A percentile compares a stretch with the other conserved stretches of the same genome.
Conservation (phyloP, 2,888 invertebrate genomes). For the Neuroscelio doddi region DNA sequence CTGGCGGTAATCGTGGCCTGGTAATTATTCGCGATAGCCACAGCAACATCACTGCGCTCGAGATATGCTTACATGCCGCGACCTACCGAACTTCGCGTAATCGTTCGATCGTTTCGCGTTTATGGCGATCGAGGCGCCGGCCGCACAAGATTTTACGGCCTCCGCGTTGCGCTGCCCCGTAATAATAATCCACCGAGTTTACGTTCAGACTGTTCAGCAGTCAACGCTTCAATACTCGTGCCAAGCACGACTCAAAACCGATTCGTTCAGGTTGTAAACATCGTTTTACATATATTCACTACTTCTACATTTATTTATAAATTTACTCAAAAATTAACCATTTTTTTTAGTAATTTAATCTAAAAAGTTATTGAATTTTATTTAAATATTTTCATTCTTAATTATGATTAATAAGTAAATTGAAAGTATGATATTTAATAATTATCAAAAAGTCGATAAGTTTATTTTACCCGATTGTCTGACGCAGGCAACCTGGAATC, state of each 20-base stretch:
- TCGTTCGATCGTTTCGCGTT: constrained; percentile 39
- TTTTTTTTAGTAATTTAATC: too few species aligned
- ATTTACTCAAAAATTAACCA: too few species aligned
- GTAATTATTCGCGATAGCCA: constrained; percentile 42
- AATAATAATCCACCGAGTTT: constrained; percentile 16
- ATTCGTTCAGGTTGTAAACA: too few species aligned
- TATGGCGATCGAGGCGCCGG: constrained; percentile 41
- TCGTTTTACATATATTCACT: too few species aligned
- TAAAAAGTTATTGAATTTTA: too few species aligned
- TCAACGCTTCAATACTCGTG: neutral
- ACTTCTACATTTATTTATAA: too few species aligned
- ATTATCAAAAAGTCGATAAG: too few species aligned
- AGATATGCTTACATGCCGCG: constrained; percentile 21
- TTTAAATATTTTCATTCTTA: too few species aligned
- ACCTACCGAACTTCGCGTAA: constrained; percentile 45
- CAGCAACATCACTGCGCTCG: constrained; percentile 7
- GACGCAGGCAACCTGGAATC: too few species aligned
- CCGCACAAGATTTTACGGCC: constrained; percentile 24
- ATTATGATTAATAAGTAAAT: too few species aligned
- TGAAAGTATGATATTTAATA: too few species aligned
- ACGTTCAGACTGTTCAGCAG: neutral
- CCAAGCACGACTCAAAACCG: neutral
- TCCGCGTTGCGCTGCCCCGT: constrained; percentile 11
- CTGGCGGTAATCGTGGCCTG: constrained; percentile 42
- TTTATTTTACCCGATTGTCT: too few species aligned